These are phyloP conservation scores for Entomyzon cyanotis DNA, from an alignment of 2,113 vertebrate species.

Conservation along the genomic window DNA sequence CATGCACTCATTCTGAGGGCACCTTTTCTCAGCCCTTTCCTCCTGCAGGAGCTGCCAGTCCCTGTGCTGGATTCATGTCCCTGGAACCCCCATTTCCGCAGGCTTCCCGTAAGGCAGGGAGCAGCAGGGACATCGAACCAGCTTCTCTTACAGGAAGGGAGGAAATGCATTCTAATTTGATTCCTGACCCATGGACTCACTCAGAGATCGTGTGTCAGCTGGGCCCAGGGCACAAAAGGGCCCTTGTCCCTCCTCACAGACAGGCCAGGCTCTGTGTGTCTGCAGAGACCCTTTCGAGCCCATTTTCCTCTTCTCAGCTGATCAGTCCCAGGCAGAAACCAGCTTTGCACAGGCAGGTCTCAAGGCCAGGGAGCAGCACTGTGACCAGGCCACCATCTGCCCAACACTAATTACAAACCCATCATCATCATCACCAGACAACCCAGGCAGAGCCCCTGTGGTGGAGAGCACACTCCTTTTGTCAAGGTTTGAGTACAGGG, in stretches of 20 bases:
- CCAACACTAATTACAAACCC: neutral
- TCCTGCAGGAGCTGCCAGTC: neutral
- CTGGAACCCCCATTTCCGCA: fast-evolving
- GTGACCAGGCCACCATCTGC: neutral
- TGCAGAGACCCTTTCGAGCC: neutral
- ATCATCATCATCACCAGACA: neutral
- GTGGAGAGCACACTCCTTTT: neutral
- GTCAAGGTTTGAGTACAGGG: neutral
- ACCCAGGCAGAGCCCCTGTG: neutral
- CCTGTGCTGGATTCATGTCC: neutral
- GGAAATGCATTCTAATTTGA: neutral
- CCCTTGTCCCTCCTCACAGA: constrained; percentile 12
- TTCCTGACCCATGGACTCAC: neutral
- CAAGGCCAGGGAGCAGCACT: neutral
- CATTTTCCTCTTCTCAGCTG: neutral
- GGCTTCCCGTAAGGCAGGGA: neutral
- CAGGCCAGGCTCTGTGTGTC: neutral
- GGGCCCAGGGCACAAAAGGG: constrained; percentile 24
- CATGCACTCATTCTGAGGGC: neutral
- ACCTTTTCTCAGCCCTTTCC: neutral
- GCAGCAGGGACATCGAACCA: fast-evolving
- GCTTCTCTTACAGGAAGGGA: neutral
- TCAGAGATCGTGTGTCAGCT: neutral
- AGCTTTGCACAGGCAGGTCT: neutral
- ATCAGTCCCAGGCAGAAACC: neutral